Evolutionary conservation across 2,888 invertebrate genomes (phyloP).

Genomic region (Synanthedon formicaeformis): DNA sequence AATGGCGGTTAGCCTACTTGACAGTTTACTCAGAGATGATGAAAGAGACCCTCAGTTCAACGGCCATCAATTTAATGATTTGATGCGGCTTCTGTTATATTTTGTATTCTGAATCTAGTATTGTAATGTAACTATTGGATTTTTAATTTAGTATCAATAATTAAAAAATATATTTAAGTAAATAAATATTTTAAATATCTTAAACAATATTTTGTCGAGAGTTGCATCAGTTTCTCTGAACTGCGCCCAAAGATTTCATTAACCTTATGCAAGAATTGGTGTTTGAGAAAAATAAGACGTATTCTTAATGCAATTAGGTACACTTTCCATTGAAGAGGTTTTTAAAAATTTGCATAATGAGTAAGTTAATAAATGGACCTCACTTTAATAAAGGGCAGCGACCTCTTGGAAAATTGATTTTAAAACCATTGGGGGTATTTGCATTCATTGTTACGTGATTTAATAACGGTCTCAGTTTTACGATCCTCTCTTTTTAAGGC

Average conservation of each 20-base stretch:
- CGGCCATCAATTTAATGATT: too few relatives aligned
- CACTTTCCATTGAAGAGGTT: conserved; percentile 23
- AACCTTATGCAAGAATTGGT: conserved; percentile 1
- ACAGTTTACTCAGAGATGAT: too few relatives aligned
- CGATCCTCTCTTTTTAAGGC: background rate
- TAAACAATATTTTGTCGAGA: conserved; percentile 10
- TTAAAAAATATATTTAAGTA: too few relatives aligned
- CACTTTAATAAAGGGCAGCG: conserved; percentile 19
- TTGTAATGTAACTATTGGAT: too few relatives aligned
- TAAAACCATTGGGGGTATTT: conserved; percentile 14
- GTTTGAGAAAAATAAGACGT: conserved; percentile 20
- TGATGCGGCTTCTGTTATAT: too few relatives aligned
- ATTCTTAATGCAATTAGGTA: conserved; percentile 17
- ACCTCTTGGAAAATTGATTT: conserved; percentile 20
- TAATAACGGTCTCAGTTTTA: background rate
- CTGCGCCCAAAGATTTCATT: background rate
- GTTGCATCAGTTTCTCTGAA: conserved; percentile 9
- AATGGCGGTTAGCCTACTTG: too few relatives aligned
- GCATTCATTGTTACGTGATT: conserved; percentile 2
- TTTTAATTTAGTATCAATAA: too few relatives aligned
- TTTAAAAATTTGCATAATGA: conserved; percentile 36
- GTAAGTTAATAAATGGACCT: conserved; percentile 28
- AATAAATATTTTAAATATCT: too few relatives aligned
- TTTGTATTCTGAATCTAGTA: too few relatives aligned
- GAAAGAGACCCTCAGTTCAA: too few relatives aligned